Base-by-base conservation (phyloP, 2,888 invertebrate species). In the Abrostola triplasia region DNA sequence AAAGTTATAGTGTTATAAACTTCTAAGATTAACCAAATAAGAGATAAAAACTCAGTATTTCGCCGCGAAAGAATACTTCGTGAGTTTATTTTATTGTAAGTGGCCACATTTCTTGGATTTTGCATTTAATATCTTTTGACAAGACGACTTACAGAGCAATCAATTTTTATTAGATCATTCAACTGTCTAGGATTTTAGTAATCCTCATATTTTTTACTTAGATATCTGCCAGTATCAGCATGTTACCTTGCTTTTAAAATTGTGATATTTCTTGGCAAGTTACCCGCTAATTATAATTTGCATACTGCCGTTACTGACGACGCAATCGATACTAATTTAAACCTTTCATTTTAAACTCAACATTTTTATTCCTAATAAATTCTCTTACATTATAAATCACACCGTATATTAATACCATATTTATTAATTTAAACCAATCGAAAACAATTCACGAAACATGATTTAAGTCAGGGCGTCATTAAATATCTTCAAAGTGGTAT, bases 401-500 rank as follows among this genome's bases (percentile, higher is more conserved):
- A 73, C 70, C 53, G 75, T 77, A 68, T 62, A 70, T 59, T 67
- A 59, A 36, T 48, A 40, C 36, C 47, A 50, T 42, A 62, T 67
- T 70, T 70, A 63, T 73, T 70, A 70, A 74, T 78, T 67, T 59
- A 66, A 70, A 67, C 59, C 68, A 58, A 76, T 72, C 65, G 59
- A 69, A 76, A 76, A 69, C 70, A 76, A 79, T 77, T 79, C 76
- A 65, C 47, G 48, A 53, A 66, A 68, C 65, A 67, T 73, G 70
- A 81, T 79, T 77, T 76, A 72, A 70, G 59, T 59, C 57, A 41
- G 52, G 54, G 38, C 36, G 42, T 64, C 64, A 60, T 74, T 79
- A 77, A 79, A 76, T 68, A 67, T 73, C 75, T 75, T 75, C 80
- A 78, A 80, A 83, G 79, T 74, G 68, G 77, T 76, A 76, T 80